Base-by-base conservation (phyloP, 1,140 invertebrate genomes). In the Zaprionus ghesquierei region DNA sequence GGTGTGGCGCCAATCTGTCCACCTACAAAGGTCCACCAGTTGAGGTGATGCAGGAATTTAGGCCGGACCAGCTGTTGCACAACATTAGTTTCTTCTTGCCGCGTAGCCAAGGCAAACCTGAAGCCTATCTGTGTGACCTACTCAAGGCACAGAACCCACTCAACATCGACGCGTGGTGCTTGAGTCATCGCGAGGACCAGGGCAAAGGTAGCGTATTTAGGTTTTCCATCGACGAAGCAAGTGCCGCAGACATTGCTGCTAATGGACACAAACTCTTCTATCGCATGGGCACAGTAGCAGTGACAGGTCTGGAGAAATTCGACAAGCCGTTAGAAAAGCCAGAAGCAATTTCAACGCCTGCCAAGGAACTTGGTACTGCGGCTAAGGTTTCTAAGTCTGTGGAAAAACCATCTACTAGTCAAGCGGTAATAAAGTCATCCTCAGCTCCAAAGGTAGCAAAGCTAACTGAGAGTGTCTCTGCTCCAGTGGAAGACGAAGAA, bases 81-180 rank as follows among this genome's bases (percentile, higher is more conserved):
- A n/a, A 15, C 12, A 59, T 15, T 12, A 50, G 23, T 12, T 5
- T 61, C 3, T 51, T 31, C 1, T 20, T 73, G 23, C 50, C 64
- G 1, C 35, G 51, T 1, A 50, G 56, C 12, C 31, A 23, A 5
- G 54, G 1, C 18, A 69, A 55, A 27, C 25, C 64, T 2, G n/a
- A 51, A 12, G 64, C 49, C 13, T 69, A 29, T 31, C 12, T 73
- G 0, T 15, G 60, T 2, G 38, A 38, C 1, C 12, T 73, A 20
- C 29, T 73, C 6, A 60, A 50, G 18, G 60, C 64, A 0, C 70
- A 73, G 41, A 73, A 73, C 22, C 5, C n/a, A 5, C 35, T 31
- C 18, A 50, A 69, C 41, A 56, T 58, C 1, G 29, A 73, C 3
- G 12, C 38, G 6, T 73, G 70, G 70, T 22, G n/a, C n/a, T 0